Evolutionary conservation across 1,140 invertebrate species (phyloP), one percentile per base, ranked within the genome.

Genomic region (Uloborus diversus): DNA sequence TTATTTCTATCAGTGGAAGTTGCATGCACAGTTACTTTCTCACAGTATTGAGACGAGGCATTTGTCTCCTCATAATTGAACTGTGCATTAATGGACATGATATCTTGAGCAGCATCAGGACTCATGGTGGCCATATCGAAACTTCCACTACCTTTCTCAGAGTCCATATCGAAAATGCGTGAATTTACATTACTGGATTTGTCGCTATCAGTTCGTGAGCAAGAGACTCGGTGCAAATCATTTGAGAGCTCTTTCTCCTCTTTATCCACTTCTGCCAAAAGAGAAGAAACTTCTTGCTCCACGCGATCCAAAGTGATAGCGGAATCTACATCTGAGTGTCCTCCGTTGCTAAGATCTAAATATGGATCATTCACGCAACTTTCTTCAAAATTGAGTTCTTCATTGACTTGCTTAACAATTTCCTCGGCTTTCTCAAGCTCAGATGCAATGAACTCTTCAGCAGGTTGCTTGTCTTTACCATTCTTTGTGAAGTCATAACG

Each of bases 381-480:
- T 42, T 76, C 69, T 61, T 82, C 82, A 83, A 82, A 57, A 47
- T 87, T 83, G 23, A 90, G 85, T 84, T 89, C 88, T 9, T 81
- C 83, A 85, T 90, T 89, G 49, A 90, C 89, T 83, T 89, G 86
- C 73, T 88, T 87, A 13, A 90, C 85, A 70, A 90, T 84, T 82
- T 87, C 86, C 75, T 87, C 85, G 0, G 89, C 89, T 35, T 69
- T 69, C 27, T 79, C 76, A 17, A 79, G 25, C 11, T 69, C 76
- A 3, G 76, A 79, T 1, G 56, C 23, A 0, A 66, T 51, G 23
- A 28, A 66, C 1, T 78, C 73, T 7, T 42, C 33, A 5, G 73
- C 59, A 27, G 37, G 23, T 9, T 53, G 64, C 28, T 33, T 79
- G 4, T 51, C 59, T 30, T 30, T 53, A 30, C 2, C 49, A 27